phyloP scores from a whole-genome alignment of 2,113 vertebrate species.

The Formicarius rufipectus region DNA sequence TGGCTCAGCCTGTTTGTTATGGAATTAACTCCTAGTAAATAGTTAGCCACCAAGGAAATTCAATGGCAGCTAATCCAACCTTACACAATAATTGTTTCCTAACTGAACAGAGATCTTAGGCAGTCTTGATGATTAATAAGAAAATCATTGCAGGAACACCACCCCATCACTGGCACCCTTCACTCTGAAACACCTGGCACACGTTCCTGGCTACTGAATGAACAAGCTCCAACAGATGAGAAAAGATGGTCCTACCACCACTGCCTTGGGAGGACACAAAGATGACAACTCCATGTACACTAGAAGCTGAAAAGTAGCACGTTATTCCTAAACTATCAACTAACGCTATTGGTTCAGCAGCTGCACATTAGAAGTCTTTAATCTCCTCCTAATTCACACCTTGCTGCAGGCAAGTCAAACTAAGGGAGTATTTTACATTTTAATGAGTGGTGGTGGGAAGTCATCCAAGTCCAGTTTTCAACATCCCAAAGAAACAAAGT shows the following conservation, averaged over 20 bases:
- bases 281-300: neutral
- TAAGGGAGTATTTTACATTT: neutral
- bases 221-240: neutral
- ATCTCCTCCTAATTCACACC: neutral
- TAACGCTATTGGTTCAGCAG: neutral
- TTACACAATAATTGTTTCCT: neutral
- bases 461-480: neutral
- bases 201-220: neutral
- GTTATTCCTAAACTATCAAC: neutral
- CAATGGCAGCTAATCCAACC: neutral
- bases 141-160: neutral
- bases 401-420: neutral
- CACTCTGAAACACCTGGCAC: neutral
- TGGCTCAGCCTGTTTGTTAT: slow-evolving; percentile 16
- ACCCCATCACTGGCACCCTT: neutral
- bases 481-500: neutral
- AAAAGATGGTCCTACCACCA: neutral
- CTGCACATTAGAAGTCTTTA: neutral
- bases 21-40: slow-evolving; percentile 13
- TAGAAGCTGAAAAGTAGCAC: neutral
- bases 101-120: neutral
- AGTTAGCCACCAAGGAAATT: slow-evolving; percentile 7
- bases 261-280: neutral
- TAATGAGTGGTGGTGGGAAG: neutral
- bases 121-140: neutral